A percentile compares a stretch with the other conserved stretches of the same genome.
Conservation (phyloP, 2,113 vertebrate genomes). For the Epinephelus lanceolatus region DNA sequence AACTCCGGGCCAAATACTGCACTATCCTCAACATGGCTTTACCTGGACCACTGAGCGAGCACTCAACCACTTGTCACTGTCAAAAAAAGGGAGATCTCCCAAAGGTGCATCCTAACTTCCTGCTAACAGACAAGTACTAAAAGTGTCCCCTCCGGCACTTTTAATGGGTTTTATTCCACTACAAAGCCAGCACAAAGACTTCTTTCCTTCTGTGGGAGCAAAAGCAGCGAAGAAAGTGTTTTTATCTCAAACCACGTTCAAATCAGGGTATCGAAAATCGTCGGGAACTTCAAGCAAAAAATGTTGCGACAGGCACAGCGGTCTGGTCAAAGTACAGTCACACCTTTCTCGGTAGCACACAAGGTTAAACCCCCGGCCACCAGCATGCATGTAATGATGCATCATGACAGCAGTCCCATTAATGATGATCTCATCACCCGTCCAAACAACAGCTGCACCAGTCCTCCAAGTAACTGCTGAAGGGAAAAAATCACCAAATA, state of each 20-base stretch:
- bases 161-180: constrained; percentile 57
- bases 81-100: constrained; percentile 58
- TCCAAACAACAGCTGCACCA: constrained; percentile 3
- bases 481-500: constrained; percentile 29
- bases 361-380: constrained; percentile 46
- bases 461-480: background rate
- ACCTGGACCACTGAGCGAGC: constrained; percentile 55
- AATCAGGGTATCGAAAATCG: constrained; percentile 74
- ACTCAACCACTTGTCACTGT: constrained; percentile 48
- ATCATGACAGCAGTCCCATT: constrained; percentile 24
- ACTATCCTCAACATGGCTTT: constrained; percentile 54
- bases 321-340: constrained; percentile 30
- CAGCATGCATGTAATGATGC: constrained; percentile 57
- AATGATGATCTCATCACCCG: constrained; percentile 15
- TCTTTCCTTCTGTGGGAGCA: constrained; percentile 36
- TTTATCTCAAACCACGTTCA: constrained; percentile 42
- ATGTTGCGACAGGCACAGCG: constrained; percentile 28
- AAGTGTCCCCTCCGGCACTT: constrained; percentile 27
- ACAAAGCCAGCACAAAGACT: constrained; percentile 79
- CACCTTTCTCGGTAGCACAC: constrained; percentile 51
- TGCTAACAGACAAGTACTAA: constrained; percentile 29
- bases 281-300: constrained; percentile 56
- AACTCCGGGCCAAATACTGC: constrained; percentile 60
- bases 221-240: constrained; percentile 45
- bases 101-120: constrained; percentile 62